Percentiles rank a stretch among this genome's conserved stretches.
Evolutionary conservation across 2,888 invertebrate species (phyloP).

Genomic region (Hirtodrosophila confusa): DNA sequence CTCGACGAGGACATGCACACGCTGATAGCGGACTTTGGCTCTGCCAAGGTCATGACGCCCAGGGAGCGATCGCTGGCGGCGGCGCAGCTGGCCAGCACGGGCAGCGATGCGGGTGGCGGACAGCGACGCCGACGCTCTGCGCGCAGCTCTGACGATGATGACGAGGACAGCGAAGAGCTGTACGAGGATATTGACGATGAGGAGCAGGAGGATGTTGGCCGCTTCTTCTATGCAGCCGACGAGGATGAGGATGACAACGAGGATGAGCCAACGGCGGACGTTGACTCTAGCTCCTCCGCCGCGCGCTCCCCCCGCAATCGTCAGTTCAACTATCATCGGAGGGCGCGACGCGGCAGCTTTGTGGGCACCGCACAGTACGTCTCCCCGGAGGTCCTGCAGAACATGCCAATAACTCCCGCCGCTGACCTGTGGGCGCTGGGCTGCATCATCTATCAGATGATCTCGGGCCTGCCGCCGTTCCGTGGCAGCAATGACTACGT

Average conservation of each 20-base stretch:
- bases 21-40: conserved; percentile 98
- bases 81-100: conserved; percentile 41
- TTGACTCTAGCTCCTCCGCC: conserved; percentile 23
- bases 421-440: conserved; percentile 99
- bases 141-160: conserved; percentile 66
- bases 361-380: conserved; percentile 99
- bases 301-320: conserved; percentile 52
- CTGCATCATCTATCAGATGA: conserved; percentile 98
- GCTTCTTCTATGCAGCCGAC: conserved; percentile 35
- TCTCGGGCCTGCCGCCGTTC: conserved; percentile 96
- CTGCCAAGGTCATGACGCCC: conserved; percentile 91
- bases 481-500: conserved; percentile 96
- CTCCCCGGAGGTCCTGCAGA: conserved; percentile 96
- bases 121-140: conserved; percentile 48
- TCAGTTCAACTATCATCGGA: conserved; percentile 64
- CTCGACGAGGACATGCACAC: conserved; percentile 98
- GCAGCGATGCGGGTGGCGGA: neutral
- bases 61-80: conserved; percentile 57
- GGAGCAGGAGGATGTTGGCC: conserved; percentile 36
- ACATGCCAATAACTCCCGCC: conserved; percentile 89
- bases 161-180: conserved; percentile 60
- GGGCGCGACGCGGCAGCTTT: conserved; percentile 89
- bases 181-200: conserved; percentile 62
- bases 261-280: conserved; percentile 35
- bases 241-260: conserved; percentile 50